A percentile compares a stretch with the other conserved stretches of the same genome.
phyloP scores from a whole-genome alignment of 2,888 invertebrate genomes.

The Scaptomyza cyrtandrae region DNA sequence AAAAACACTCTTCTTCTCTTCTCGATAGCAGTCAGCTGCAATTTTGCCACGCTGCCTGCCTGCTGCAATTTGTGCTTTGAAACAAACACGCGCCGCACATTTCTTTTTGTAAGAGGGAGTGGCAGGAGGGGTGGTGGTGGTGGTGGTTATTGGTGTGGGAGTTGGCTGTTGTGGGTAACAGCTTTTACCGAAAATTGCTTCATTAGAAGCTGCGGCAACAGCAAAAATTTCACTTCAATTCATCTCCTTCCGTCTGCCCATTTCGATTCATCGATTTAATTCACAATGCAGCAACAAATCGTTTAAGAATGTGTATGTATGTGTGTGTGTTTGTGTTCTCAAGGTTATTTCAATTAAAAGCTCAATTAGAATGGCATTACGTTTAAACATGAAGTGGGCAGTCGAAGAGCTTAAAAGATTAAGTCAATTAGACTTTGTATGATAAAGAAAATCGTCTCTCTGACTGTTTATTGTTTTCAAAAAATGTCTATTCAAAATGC shows the following conservation, averaged over 20 bases:
- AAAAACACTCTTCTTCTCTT: constrained; percentile 5
- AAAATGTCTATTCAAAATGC: no score
- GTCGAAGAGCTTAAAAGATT: not conserved
- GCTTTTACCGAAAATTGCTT: constrained; percentile 77
- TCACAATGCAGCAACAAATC: constrained; percentile 54
- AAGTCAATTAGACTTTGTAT: not conserved
- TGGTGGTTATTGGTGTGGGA: not conserved
- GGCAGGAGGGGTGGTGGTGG: not conserved
- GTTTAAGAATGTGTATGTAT: constrained; percentile 2
- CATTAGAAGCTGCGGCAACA: constrained; percentile 65
- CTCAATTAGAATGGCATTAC: constrained; percentile 22
- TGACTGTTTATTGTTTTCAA: no score
- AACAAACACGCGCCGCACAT: constrained; percentile 74
- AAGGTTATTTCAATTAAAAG: constrained; percentile 22
- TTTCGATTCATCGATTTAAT: constrained; percentile 24
- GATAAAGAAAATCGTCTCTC: no score
- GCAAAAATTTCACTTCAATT: constrained; percentile 42
- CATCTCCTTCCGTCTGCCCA: constrained; percentile 13
- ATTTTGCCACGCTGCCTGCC: constrained; percentile 21
- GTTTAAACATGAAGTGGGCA: not conserved
- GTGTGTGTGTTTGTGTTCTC: not conserved
- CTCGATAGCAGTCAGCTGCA: constrained; percentile 45
- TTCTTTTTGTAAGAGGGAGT: constrained; percentile 9
- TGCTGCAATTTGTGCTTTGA: constrained; percentile 78
- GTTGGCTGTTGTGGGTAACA: constrained; percentile 61